Evolutionary conservation across 2,113 vertebrate genomes (phyloP), one percentile per base, ranked within the genome.

Genomic region (Pedetes capensis): DNA sequence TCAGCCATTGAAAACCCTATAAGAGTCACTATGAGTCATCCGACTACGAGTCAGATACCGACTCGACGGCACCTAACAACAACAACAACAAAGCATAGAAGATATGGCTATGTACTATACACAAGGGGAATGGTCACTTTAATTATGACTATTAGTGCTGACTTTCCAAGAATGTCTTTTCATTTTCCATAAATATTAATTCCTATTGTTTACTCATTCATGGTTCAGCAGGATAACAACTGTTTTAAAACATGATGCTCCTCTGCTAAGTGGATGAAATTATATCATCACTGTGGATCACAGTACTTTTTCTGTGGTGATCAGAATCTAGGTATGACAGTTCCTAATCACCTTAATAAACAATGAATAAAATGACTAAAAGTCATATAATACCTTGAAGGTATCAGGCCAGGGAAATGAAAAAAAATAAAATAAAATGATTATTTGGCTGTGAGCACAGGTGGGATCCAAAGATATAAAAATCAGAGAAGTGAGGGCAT

Each of bases 71-170:
- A n/a, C n/a, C n/a, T n/a, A n/a, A n/a, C n/a, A n/a, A n/a, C n/a
- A n/a, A n/a, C n/a, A n/a, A n/a, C n/a, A n/a, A n/a, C n/a, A n/a
- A n/a, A n/a, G n/a, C 20, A 61, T 17, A n/a, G 8, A 34, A 81
- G 20, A 53, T 12, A 5, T 34, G 8, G 12, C 1, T 55, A 23
- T 42, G 0, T 2, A 57, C 3, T 39, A 16, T 14, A 0, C 32
- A 8, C 13, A 64, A 39, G 32, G 23, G 37, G 13, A 49, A 3
- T 47, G 1, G 1, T 55, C 9, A 32, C 12, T 37, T 32, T 72
- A 14, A 72, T 34, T 59, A 34, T 59, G 42, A 42, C 29, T 42
- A 23, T 3, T 55, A n/a, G 5, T 61, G 5, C 16, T 64, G 49
- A 7, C 10, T 63, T n/a, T 93, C 29, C 37, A 55, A 55, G 4